A percentile compares a stretch with the other conserved stretches of the same genome.
Conservation (phyloP, 2,888 invertebrate species). For the Chaetogeoica ovagalla region DNA sequence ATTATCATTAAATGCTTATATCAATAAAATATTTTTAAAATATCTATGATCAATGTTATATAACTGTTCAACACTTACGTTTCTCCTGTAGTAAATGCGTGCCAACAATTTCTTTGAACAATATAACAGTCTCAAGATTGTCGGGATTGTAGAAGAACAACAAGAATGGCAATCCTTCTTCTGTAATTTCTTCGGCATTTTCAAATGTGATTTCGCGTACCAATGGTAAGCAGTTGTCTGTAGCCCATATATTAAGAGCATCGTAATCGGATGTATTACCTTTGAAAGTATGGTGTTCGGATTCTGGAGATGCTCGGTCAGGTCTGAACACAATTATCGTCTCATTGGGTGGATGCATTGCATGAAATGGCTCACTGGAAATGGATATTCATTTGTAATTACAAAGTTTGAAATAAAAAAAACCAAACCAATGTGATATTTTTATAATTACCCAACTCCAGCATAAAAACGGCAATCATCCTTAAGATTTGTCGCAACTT, state of each 20-base stretch:
- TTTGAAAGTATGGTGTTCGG: constrained; percentile 81
- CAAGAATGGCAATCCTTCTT: constrained; percentile 96
- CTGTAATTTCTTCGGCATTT: constrained; percentile 98
- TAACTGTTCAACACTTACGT: constrained; percentile 68
- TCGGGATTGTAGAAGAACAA: constrained; percentile 92
- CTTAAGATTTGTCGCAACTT: constrained; percentile 64
- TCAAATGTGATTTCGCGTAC: constrained; percentile 99
- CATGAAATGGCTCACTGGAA: constrained; percentile 78
- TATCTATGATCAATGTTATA: no score
- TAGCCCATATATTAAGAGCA: constrained; percentile 82
- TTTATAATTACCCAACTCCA: constrained; percentile 72
- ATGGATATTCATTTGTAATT: neutral
- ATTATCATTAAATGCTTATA: neutral
- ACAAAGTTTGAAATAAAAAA: neutral
- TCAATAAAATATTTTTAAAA: neutral
- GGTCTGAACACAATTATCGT: constrained; percentile 83
- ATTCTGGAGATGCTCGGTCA: constrained; percentile 76
- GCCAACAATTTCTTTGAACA: constrained; percentile 79
- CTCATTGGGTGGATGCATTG: constrained; percentile 84
- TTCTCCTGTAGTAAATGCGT: constrained; percentile 81
- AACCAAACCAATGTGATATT: neutral
- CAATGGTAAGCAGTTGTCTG: constrained; percentile 91
- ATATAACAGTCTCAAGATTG: constrained; percentile 79
- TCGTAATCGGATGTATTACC: constrained; percentile 77
- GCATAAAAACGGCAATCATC: constrained; percentile 93